Evolutionary conservation across 1,140 invertebrate species (phyloP).

Genomic region (Drosophila rufa): DNA sequence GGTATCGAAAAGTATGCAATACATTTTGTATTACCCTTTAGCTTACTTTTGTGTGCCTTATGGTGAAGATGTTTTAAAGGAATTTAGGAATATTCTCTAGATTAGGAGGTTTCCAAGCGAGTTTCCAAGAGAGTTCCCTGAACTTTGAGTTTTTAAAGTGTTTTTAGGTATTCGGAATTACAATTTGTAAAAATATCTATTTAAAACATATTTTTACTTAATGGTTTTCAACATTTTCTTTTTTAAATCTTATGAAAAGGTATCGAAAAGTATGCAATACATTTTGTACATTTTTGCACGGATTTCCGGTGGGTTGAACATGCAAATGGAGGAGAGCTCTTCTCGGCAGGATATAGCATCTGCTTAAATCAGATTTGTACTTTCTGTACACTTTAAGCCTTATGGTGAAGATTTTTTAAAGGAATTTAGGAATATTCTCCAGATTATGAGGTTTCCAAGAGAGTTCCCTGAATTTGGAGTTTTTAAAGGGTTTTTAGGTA

Average conservation of each 20-base stretch:
- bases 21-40: too few species aligned
- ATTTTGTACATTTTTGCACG: not conserved
- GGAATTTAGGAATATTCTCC: not conserved
- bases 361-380: conserved; percentile 2
- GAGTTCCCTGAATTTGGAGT: not conserved
- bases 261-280: too few species aligned
- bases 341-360: not conserved
- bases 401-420: not conserved
- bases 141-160: not conserved
- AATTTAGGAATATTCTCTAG: too few species aligned
- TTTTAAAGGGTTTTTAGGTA: not conserved
- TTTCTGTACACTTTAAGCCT: not conserved
- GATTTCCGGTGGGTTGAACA: conserved; percentile 18
- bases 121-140: too few species aligned
- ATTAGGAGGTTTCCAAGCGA: too few species aligned
- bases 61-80: too few species aligned
- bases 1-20: too few species aligned
- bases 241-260: too few species aligned
- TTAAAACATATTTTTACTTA: too few species aligned
- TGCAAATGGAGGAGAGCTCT: conserved; percentile 19
- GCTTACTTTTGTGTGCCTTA: not conserved
- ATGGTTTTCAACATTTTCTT: too few species aligned
- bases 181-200: too few species aligned
- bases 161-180: not conserved
- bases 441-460: not conserved